Evolutionary conservation across 2,113 vertebrate genomes (phyloP), one percentile per base, ranked within the genome.

Genomic region (Chamaea fasciata): DNA sequence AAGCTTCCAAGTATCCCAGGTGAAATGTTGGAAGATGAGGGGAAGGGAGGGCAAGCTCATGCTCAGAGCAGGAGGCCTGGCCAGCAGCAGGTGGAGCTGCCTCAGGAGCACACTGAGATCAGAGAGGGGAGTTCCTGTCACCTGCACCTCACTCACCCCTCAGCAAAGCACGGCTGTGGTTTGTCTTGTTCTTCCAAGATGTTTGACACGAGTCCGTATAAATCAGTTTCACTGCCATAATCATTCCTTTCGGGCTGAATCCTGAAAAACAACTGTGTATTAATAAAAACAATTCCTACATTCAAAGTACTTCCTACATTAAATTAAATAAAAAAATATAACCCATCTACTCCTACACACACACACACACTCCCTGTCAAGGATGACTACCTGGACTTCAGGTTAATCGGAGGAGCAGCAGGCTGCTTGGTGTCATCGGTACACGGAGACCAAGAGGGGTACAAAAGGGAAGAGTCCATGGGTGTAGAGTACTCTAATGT

Each of bases 171-270:
- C 2, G 94, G 95, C 85, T 99, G 98, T 21, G 97, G 89, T 83
- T 98, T 98, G 82, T 99, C 98, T 91, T 98, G 97, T 77, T 99
- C 99, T 93, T 99, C 99, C 96, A 99, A 97, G 97, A 99, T 99
- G 93, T 98, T 98, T 88, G 99, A 99, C 84, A 99, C 99, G 26
- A 99, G 98, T 89, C 98, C 98, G 95, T 99, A 98, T 20, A 99
- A 97, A 96, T 99, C 99, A 92, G 98, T 97, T 96, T 99, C 99
- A 95, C 98, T 98, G 80, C 98, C 98, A 97, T 97, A 98, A 82
- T 98, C 98, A 82, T 94, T 97, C 92, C 94, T 96, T 97, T 99
- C 98, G 24, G 94, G 89, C 27, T 98, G 97, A 97, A 98, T 97
- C 96, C 99, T 99, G 88, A 69, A 92, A 97, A 90, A 8, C 79